Evolutionary conservation across 2,113 vertebrate genomes (phyloP), one percentile per base, ranked within the genome.

Genomic region (Ceyx cyanopectus): DNA sequence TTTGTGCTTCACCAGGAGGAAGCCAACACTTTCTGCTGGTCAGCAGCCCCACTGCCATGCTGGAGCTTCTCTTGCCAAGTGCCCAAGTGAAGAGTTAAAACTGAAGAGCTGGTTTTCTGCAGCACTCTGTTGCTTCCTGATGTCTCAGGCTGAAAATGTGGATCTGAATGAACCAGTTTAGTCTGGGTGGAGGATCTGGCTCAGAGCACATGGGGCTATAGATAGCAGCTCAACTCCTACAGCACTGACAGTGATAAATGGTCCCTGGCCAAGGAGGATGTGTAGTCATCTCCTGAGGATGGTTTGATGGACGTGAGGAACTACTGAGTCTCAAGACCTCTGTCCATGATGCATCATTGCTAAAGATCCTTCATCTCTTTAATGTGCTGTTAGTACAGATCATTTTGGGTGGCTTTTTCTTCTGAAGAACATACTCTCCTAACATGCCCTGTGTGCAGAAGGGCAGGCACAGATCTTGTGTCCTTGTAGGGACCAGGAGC

Each of bases 191-290:
- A 84, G 87, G 86, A 46, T 48, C 78, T 63, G 77, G 56, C 75
- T 82, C 62, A 12, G 75, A 70, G 70, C 81, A 41, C 69, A 2
- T 3, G 46, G 54, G 41, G 41, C 83, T 83, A 20, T 57, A 32
- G 87, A 51, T 45, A 88, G 63, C 82, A 69, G 80, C 79, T 79
- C 26, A 27, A 54, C 56, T 95, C 56, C 86, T 83, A 85, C 79
- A 70, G 48, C 69, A 30, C 76, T 40, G 67, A 14, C 65, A 81
- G 61, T 40, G 91, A 75, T 9, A 4, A 57, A 69, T 66, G 46
- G 19, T 30, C 79, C 78, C 41, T 48, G 80, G 60, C 41, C 81
- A 29, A 87, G 67, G 70, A 87, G 87, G 70, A 18, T 48, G 58
- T 29, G 81, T 12, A 57, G 29, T 61, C 84, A 65, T 48, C 75